Evolutionary conservation across 2,113 vertebrate genomes (phyloP), one percentile per base, ranked within the genome.

Genomic region (Indicator maculatus): DNA sequence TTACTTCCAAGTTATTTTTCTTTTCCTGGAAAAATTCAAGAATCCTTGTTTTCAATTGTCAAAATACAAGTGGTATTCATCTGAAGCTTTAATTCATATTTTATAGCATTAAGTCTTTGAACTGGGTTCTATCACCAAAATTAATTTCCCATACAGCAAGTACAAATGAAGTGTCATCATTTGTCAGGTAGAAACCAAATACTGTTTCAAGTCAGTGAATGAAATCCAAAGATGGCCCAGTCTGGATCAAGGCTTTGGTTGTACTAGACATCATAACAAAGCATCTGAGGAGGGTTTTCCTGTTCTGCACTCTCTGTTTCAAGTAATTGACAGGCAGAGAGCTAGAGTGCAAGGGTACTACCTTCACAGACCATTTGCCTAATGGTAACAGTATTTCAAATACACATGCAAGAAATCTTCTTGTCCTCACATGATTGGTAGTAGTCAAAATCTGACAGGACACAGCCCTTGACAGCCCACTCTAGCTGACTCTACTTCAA

Each of bases 321-420:
- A 45, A 19, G n/a, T 33, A 81, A 24, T 10, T 81, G n/a, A 27
- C 38, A 58, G 39, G 24, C 14, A 73, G 31, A 78, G 53, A 52
- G 47, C 50, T 82, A 75, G 47, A 16, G 45, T 80, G 39, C 6
- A 9, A n/a, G 20, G 18, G 26, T 20, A 21, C 1, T 3, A 14
- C 41, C 41, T 44, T 76, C n/a, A 17, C 38, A 6, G 21, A 31
- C 21, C 0, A 0, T 56, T 87, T 56, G 33, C 5, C 2, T 55
- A 27, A 58, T 17, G 11, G 55, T 67, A 47, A 47, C 21, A 31
- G 23, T 27, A 44, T 81, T 80, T 69, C 36, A 80, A 28, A 36
- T 56, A 19, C 10, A 24, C 2, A 0, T 65, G 31, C 36, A 27
- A 60, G 47, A 55, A 17, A 12, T 64, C 30, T 44, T 2, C 55